These are phyloP conservation scores for Petrocephalus schoutedeni DNA, from an alignment of 2,797 vertebrate genomes.

Conservation along the genomic window DNA sequence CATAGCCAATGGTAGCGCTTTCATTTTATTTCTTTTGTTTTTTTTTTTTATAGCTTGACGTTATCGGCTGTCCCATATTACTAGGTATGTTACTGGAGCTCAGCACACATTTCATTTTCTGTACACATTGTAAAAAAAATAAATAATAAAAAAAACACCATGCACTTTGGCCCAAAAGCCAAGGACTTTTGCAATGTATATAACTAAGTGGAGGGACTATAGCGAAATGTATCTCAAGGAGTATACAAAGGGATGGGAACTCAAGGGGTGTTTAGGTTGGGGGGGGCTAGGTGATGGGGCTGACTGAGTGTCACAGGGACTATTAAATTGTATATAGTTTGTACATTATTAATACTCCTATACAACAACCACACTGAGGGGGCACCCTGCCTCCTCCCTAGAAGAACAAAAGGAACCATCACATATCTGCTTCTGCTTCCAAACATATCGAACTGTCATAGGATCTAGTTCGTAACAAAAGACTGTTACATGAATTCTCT, in stretches of 20 bases:
- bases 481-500: conserved; percentile 60
- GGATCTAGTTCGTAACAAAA: conserved; percentile 63
- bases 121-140: conserved; percentile 58
- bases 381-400: conserved; percentile 58
- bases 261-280: conserved; percentile 27
- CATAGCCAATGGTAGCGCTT: conserved; percentile 49
- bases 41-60: background rate
- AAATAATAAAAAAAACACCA: conserved; percentile 45
- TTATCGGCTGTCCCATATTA: conserved; percentile 50
- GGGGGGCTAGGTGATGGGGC: conserved; percentile 38
- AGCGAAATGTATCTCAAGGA: conserved; percentile 42
- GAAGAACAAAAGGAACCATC: conserved; percentile 38
- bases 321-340: conserved; percentile 68
- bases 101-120: conserved; percentile 66
- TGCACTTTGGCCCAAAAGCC: conserved; percentile 60
- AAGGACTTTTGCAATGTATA: conserved; percentile 63
- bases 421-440: conserved; percentile 54
- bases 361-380: conserved; percentile 57
- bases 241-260: conserved; percentile 39
- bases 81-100: conserved; percentile 60
- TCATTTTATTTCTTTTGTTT: conserved; percentile 49
- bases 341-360: conserved; percentile 68
- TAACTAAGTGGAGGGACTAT: conserved; percentile 42
- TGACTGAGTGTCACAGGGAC: conserved; percentile 48
- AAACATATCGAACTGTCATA: conserved; percentile 61